Evolutionary conservation across 2,797 vertebrate species (phyloP).

Genomic region (Miopithecus talapoin): DNA sequence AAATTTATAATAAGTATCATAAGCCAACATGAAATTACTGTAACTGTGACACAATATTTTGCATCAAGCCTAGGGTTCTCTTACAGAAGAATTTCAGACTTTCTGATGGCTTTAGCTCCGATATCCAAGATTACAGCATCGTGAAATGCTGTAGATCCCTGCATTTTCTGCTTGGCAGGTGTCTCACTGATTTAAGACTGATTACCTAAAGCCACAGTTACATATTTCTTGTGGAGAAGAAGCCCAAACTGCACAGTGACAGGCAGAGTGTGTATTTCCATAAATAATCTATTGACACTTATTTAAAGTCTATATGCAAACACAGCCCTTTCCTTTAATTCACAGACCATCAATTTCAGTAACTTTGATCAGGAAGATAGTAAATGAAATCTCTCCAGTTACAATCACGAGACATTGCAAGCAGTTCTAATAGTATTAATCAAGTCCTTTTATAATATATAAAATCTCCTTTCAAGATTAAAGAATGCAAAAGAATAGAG

Average conservation of each 20-base stretch:
- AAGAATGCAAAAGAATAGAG: conserved; percentile 37
- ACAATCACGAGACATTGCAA: conserved; percentile 54
- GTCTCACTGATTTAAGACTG: conserved; percentile 29
- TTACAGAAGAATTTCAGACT: conserved; percentile 29
- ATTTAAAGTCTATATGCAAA: conserved; percentile 74
- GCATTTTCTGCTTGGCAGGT: conserved; percentile 30
- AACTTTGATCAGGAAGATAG: conserved; percentile 70
- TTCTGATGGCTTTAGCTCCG: conserved; percentile 9
- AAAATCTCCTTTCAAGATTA: conserved; percentile 61
- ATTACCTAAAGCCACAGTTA: conserved; percentile 28
- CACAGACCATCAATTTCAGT: conserved; percentile 66
- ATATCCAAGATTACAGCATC: conserved; percentile 30
- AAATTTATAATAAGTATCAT: neutral
- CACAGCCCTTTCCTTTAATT: conserved; percentile 68
- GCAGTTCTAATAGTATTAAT: conserved; percentile 49
- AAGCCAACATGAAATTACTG: conserved; percentile 30
- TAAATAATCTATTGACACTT: conserved; percentile 66
- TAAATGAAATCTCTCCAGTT: conserved; percentile 67
- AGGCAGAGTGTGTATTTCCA: conserved; percentile 66
- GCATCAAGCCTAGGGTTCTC: neutral
- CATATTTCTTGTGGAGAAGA: conserved; percentile 70
- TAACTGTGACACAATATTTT: neutral
- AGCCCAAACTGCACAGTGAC: conserved; percentile 35
- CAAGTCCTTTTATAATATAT: conserved; percentile 39
- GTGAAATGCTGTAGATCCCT: conserved; percentile 16